phyloP scores from a whole-genome alignment of 2,113 vertebrate genomes.

The Zosterops japonicus region DNA sequence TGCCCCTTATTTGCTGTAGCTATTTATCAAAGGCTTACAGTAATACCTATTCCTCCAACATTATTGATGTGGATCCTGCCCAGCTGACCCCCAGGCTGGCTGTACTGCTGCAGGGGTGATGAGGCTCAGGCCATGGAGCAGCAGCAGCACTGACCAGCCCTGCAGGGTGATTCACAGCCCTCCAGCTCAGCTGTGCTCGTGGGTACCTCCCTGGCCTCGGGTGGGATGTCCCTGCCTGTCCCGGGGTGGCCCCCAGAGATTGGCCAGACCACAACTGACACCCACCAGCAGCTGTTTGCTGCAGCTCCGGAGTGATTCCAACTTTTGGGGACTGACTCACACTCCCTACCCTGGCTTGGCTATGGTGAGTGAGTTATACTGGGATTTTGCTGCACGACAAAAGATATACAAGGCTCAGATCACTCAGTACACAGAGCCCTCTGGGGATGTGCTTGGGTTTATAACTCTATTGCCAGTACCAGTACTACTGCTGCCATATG shows the following conservation, averaged over 20 bases:
- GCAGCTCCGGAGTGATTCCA: background rate
- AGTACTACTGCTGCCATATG: background rate
- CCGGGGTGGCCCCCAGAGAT: fast-evolving
- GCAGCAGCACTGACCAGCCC: background rate
- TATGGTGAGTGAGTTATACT: background rate
- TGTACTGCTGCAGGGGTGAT: fast-evolving
- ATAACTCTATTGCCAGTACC: background rate
- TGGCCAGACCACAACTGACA: too few species aligned
- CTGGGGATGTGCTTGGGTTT: background rate
- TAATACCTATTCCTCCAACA: background rate
- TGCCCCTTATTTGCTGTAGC: slow-evolving; percentile 33
- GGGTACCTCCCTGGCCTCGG: background rate
- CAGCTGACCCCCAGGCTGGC: background rate
- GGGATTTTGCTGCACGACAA: background rate
- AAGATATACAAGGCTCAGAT: background rate
- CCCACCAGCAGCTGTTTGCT: background rate
- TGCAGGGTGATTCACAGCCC: fast-evolving
- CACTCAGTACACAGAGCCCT: background rate
- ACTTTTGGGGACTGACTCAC: background rate
- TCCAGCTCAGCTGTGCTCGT: background rate
- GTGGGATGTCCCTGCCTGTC: background rate
- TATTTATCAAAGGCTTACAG: slow-evolving; percentile 36
- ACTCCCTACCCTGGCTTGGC: background rate
- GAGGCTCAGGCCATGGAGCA: background rate
- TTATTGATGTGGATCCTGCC: background rate